Percentiles rank a stretch among this genome's conserved stretches.
Conservation (phyloP, 2,888 invertebrate species). For the Cyaniris semiargus region DNA sequence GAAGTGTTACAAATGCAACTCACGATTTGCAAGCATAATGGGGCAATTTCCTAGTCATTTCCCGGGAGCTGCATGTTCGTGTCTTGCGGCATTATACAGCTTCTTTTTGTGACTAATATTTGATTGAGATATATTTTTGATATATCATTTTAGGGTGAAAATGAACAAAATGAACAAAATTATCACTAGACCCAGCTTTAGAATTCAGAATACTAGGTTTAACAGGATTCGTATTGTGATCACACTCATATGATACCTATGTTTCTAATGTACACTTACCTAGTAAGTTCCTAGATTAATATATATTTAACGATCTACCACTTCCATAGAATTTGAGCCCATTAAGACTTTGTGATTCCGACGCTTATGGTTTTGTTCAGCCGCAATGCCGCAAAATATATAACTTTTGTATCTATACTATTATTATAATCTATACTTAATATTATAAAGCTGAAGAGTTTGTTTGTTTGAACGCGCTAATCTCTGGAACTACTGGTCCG, state of each 20-base stretch:
- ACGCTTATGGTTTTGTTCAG: neutral
- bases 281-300: no score
- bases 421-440: no score
- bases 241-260: no score
- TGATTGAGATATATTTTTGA: constrained; percentile 50
- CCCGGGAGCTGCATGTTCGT: constrained; percentile 68
- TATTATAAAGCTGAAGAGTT: no score
- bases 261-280: no score
- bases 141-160: neutral
- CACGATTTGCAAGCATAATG: constrained; percentile 76
- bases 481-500: no score
- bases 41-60: constrained; percentile 77
- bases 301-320: neutral
- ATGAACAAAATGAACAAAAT: neutral
- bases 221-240: no score
- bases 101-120: constrained; percentile 51
- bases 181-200: no score
- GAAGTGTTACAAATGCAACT: constrained; percentile 75
- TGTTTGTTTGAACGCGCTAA: no score
- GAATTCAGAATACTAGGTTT: no score
- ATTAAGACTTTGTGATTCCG: neutral
- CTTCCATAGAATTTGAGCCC: neutral
- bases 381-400: neutral
- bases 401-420: neutral
- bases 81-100: constrained; percentile 59